Conservation (phyloP, 2,888 invertebrate genomes). For the Loripinus fragilis region DNA sequence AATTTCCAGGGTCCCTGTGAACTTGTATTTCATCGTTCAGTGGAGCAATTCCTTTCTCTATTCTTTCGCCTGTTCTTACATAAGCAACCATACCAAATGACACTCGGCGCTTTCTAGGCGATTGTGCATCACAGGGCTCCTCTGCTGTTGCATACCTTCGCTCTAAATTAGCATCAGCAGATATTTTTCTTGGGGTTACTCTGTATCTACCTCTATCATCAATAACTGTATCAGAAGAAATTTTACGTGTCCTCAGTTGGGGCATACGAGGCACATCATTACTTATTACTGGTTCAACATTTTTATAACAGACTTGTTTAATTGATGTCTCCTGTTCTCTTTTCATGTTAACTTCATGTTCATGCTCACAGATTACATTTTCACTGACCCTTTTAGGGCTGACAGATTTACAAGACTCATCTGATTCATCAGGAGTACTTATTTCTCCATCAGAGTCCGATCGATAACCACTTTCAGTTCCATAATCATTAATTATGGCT, state of each 20-base stretch:
- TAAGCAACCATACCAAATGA: slow-evolving; percentile 13
- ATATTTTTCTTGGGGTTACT: background rate
- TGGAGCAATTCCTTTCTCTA: background rate
- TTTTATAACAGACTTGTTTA: no score
- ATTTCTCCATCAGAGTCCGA: background rate
- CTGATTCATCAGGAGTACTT: background rate
- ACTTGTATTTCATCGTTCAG: background rate
- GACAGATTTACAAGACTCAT: no score
- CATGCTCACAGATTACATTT: no score
- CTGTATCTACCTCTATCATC: background rate
- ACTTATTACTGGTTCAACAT: no score
- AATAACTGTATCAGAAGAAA: background rate
- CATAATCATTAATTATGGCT: background rate
- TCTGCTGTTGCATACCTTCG: background rate
- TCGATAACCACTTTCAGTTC: background rate
- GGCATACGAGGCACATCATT: no score
- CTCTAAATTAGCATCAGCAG: slow-evolving; percentile 11
- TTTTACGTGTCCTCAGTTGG: no score
- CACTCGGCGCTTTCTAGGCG: background rate
- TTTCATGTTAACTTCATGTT: no score
- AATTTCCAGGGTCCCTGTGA: background rate
- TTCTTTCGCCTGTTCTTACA: background rate
- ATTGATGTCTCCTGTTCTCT: no score
- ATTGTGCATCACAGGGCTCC: background rate
- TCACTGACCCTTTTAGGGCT: no score